Percentiles rank a stretch among this genome's conserved stretches.
Evolutionary conservation across 2,888 invertebrate species (phyloP).

Genomic region (Sturmia bella): DNA sequence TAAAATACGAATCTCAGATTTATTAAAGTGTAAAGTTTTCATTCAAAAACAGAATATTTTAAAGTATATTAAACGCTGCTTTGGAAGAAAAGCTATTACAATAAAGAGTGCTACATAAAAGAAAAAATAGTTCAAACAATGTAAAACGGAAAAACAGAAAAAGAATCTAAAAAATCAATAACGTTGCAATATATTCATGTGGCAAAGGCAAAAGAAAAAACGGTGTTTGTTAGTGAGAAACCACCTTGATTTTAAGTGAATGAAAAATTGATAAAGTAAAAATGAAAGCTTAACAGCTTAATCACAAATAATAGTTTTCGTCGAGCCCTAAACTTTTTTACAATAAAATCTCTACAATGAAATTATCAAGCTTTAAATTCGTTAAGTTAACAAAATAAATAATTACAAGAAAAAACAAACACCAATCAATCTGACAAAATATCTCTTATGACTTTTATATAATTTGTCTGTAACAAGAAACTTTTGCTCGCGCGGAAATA

Average conservation of each 20-base stretch:
- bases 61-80: not conserved
- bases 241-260: conserved; percentile 36
- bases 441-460: conserved; percentile 33
- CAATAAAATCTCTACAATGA: conserved; percentile 31
- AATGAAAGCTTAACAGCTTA: conserved; percentile 49
- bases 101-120: conserved; percentile 39
- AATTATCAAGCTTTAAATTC: conserved; percentile 27
- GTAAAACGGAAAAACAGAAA: not conserved
- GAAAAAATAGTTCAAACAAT: conserved; percentile 24
- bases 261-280: conserved; percentile 22
- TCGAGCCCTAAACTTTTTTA: conserved; percentile 67
- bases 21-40: conserved; percentile 25
- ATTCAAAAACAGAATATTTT: not conserved
- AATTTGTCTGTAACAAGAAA: conserved; percentile 63
- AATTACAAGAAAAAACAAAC: conserved; percentile 19
- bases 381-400: conserved; percentile 69
- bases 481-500: conserved; percentile 68
- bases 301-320: conserved; percentile 60
- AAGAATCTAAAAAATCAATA: conserved; percentile 64
- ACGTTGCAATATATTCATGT: conserved; percentile 59
- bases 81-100: conserved; percentile 31
- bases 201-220: conserved; percentile 33
- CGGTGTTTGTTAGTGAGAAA: conserved; percentile 31
- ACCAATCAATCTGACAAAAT: conserved; percentile 29
- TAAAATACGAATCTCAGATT: too few relatives aligned